A percentile compares a stretch with the other conserved stretches of the same genome.
Evolutionary conservation across 1,140 invertebrate genomes (phyloP).

Genomic region (Aphelinus certus): DNA sequence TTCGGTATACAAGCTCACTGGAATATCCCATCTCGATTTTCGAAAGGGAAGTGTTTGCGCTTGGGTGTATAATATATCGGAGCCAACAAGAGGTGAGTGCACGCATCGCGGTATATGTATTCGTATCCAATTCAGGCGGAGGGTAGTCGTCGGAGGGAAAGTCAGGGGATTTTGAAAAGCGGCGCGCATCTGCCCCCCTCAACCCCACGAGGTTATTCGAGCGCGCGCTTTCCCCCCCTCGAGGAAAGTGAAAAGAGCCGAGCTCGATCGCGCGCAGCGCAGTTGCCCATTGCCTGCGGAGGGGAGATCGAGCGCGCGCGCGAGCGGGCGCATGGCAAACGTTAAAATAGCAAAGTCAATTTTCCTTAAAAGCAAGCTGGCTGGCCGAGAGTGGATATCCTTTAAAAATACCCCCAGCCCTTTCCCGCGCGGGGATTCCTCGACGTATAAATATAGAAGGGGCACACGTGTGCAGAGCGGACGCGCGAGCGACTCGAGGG

Average conservation of each 20-base stretch:
- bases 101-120: background rate
- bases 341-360: background rate
- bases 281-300: background rate
- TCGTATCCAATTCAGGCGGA: slow-evolving; percentile 2
- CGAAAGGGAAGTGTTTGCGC: no score
- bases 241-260: slow-evolving; percentile 2
- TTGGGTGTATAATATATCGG: no score
- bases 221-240: background rate
- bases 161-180: slow-evolving; percentile 19
- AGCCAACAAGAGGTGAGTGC: background rate
- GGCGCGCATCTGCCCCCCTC: slow-evolving; percentile 6
- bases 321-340: background rate
- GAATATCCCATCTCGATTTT: no score
- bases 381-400: no score
- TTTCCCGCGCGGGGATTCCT: no score
- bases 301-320: background rate
- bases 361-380: no score
- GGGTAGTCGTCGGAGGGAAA: background rate
- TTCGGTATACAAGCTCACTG: no score
- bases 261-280: background rate
- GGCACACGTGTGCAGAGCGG: no score
- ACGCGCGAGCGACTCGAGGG: no score
- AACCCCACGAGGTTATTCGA: background rate
- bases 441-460: no score
- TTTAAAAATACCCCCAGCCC: no score